Percentiles rank a stretch among this genome's conserved stretches.
phyloP scores from a whole-genome alignment of 2,888 invertebrate genomes.

The Ophion ventricosus region DNA sequence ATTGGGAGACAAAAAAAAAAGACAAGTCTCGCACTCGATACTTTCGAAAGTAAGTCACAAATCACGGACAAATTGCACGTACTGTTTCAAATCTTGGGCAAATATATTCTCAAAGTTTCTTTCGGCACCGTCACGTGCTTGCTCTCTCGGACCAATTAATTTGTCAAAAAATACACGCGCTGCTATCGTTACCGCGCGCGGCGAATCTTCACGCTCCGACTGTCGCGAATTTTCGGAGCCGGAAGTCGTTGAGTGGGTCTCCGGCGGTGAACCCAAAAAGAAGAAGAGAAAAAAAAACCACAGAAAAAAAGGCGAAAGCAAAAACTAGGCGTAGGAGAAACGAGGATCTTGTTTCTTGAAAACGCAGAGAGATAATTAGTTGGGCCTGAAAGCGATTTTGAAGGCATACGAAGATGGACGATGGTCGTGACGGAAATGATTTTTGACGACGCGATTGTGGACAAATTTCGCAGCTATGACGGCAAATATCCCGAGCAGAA shows the following conservation, averaged over 20 bases:
- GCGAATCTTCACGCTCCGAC: slow-evolving; percentile 14
- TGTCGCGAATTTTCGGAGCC: slow-evolving; percentile 55
- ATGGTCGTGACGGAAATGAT: slow-evolving; percentile 30
- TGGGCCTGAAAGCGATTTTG: not conserved
- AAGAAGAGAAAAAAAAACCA: slow-evolving; percentile 12
- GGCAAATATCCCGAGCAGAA: too few species aligned
- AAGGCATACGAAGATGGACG: slow-evolving; percentile 37
- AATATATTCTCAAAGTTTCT: slow-evolving; percentile 50
- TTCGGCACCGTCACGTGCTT: slow-evolving; percentile 17
- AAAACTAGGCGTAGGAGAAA: slow-evolving; percentile 35
- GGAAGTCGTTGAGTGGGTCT: slow-evolving; percentile 65
- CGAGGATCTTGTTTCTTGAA: slow-evolving; percentile 36
- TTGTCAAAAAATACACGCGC: slow-evolving; percentile 55
- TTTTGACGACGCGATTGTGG: not conserved
- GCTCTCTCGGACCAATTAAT: slow-evolving; percentile 51
- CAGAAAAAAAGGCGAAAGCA: slow-evolving; percentile 24
- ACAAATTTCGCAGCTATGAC: too few species aligned
- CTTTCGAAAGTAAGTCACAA: not conserved
- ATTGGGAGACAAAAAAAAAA: too few species aligned
- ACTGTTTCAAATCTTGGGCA: not conserved
- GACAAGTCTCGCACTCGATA: too few species aligned
- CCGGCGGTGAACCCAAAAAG: slow-evolving; percentile 25
- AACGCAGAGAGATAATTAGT: slow-evolving; percentile 24
- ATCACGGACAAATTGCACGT: not conserved
- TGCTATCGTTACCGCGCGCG: slow-evolving; percentile 50